A percentile compares a stretch with the other conserved stretches of the same genome.
Conservation (phyloP, 2,113 vertebrate genomes). For the Dolichallabes microphthalmus region DNA sequence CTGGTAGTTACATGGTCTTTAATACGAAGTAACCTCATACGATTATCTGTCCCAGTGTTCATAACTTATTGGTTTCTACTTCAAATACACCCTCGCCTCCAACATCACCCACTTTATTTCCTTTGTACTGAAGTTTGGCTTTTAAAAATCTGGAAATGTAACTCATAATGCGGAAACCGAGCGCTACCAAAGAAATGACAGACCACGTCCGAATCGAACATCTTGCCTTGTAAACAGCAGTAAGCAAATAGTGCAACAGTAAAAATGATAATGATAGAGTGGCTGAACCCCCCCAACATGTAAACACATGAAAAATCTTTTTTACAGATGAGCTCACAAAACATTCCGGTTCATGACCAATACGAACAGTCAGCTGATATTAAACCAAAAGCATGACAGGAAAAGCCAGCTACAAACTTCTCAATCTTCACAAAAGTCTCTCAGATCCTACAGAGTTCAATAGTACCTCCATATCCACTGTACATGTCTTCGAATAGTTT, state of each 20-base stretch:
- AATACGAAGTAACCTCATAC: not conserved
- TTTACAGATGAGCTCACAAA: not conserved
- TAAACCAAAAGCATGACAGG: not conserved
- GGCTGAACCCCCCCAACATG: not conserved
- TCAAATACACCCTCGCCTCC: not conserved
- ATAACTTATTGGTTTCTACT: conserved; percentile 5
- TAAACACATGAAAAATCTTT: not conserved
- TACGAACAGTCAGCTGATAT: not conserved
- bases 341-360: not conserved
- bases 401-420: not conserved
- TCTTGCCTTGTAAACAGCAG: not conserved
- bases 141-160: not conserved
- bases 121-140: not conserved
- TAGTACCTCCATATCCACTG: conserved; percentile 60
- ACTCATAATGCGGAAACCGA: not conserved
- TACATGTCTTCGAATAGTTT: conserved; percentile 49
- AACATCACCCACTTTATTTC: not conserved
- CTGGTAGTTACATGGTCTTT: not conserved
- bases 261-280: not conserved
- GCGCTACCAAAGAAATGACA: not conserved
- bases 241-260: not conserved
- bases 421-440: not conserved
- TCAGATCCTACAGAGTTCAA: not conserved
- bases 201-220: not conserved
- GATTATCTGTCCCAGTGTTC: not conserved